phyloP scores from a whole-genome alignment of 2,888 invertebrate species.

The Ernsta delagoae region DNA sequence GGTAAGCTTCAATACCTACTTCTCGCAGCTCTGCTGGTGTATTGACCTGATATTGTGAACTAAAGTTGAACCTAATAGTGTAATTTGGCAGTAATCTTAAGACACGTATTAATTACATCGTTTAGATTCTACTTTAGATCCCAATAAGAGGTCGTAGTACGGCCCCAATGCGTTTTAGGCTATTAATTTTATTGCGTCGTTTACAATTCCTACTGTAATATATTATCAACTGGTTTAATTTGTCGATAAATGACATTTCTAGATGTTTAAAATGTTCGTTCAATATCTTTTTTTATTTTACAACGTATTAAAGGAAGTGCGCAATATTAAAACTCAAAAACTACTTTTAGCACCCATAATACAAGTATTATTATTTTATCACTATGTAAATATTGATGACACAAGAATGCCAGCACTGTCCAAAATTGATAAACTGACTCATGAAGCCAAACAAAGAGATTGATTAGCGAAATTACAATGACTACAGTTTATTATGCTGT shows the following conservation, averaged over 20 bases:
- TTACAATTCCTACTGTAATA: background rate
- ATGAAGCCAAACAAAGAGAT: slow-evolving; percentile 24
- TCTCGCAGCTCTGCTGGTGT: background rate
- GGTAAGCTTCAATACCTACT: slow-evolving; percentile 87
- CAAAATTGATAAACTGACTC: slow-evolving; percentile 20
- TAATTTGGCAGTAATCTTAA: no score
- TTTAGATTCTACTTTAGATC: no score
- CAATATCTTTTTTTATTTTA: background rate
- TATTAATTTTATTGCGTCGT: slow-evolving; percentile 8
- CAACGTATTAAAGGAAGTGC: background rate
- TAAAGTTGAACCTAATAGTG: no score
- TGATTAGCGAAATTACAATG: slow-evolving; percentile 34
- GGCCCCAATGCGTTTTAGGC: no score
- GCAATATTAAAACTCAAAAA: background rate
- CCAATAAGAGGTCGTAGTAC: no score
- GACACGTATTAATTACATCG: no score
- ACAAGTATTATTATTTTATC: background rate
- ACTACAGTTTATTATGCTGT: slow-evolving; percentile 44
- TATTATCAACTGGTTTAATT: background rate
- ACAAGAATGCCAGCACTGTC: background rate
- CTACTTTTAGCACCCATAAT: no score
- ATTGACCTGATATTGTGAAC: background rate
- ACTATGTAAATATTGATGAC: slow-evolving; percentile 8
- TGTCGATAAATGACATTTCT: no score
- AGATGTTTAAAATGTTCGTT: background rate